A percentile compares a stretch with the other conserved stretches of the same genome.
These are phyloP conservation scores for Etheostoma perlongum DNA, from an alignment of 2,797 vertebrate genomes.

Conservation along the genomic window DNA sequence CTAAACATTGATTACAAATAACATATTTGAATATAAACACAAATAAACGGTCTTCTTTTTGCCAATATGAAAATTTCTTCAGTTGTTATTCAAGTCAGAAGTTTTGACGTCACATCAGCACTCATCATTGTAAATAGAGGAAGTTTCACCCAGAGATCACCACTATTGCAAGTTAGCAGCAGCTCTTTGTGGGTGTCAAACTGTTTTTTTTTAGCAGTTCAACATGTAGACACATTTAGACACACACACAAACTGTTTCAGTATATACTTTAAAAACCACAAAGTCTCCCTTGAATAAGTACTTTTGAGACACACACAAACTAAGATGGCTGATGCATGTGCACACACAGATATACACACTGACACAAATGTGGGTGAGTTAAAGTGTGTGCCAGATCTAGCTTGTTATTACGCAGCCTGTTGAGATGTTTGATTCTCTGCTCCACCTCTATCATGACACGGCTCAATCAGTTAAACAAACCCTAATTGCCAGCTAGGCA, in stretches of 20 bases:
- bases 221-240: slow-evolving; percentile 21
- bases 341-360: neutral
- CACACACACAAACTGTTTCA: slow-evolving; percentile 4
- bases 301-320: slow-evolving; percentile 17
- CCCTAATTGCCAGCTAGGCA: slow-evolving; percentile 51
- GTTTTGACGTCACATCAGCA: neutral
- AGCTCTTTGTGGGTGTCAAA: slow-evolving; percentile 29
- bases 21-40: neutral
- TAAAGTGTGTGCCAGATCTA: slow-evolving; percentile 43
- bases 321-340: neutral
- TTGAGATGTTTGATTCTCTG: slow-evolving; percentile 59
- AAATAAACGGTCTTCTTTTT: neutral
- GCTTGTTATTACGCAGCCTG: slow-evolving; percentile 67
- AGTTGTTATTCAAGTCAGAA: too few species aligned
- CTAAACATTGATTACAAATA: neutral
- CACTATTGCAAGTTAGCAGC: neutral
- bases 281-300: slow-evolving; percentile 5
- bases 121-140: neutral
- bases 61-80: neutral
- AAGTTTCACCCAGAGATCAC: neutral
- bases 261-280: slow-evolving; percentile 26
- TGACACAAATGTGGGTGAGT: slow-evolving; percentile 13
- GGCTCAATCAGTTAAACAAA: slow-evolving; percentile 60
- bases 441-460: slow-evolving; percentile 63
- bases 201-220: slow-evolving; percentile 15